phyloP scores from a whole-genome alignment of 1,140 invertebrate species.

The Melanaphis sacchari region DNA sequence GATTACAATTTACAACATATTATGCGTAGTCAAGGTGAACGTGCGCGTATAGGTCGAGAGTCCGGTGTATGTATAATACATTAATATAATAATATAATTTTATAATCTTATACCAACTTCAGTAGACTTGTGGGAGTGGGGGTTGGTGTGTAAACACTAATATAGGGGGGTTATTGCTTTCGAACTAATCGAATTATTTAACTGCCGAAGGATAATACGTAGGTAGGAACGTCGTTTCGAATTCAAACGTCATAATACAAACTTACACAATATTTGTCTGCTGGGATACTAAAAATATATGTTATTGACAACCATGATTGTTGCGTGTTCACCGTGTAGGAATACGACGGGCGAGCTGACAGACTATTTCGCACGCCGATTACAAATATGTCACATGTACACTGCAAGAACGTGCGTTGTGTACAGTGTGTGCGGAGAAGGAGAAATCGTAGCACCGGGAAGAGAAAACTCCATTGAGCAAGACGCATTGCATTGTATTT shows the following conservation, averaged over 20 bases:
- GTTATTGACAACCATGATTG: not conserved
- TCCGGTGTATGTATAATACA: not conserved
- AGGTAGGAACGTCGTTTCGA: not conserved
- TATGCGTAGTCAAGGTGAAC: slow-evolving; percentile 19
- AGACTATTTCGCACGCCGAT: not conserved
- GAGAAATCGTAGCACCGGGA: not conserved
- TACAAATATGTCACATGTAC: not conserved
- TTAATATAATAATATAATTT: not conserved
- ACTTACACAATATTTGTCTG: not conserved
- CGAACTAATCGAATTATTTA: not conserved
- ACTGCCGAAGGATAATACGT: slow-evolving; percentile 9
- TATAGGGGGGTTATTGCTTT: not conserved
- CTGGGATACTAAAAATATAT: not conserved
- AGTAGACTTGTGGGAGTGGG: not conserved
- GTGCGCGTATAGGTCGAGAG: not conserved
- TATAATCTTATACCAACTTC: not conserved
- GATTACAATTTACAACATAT: not conserved
- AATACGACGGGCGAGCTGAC: not conserved
- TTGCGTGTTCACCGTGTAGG: not conserved
- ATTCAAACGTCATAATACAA: not conserved
- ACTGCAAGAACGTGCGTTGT: not conserved
- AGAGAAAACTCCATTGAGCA: not conserved
- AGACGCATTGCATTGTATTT: not conserved
- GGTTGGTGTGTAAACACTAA: not conserved
- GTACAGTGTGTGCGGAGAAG: not conserved